Base-by-base conservation (phyloP, 2,113 vertebrate species). In the Tonatia bakeri region DNA sequence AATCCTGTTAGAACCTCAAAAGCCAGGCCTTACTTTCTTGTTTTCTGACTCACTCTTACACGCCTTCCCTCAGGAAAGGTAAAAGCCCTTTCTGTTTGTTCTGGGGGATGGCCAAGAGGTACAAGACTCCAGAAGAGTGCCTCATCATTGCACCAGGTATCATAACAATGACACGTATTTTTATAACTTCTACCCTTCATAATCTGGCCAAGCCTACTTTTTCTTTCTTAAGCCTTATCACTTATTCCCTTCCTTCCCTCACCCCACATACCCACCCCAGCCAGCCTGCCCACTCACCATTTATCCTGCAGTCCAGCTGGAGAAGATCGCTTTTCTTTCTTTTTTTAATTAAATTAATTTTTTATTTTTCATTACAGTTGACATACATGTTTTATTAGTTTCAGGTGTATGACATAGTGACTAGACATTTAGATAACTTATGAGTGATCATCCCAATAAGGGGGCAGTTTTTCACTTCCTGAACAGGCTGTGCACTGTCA, bases 381-480 rank as follows among this genome's bases (percentile, higher is more conserved):
- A 75, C 43, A 19, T 75, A 24, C 38, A 72, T 15, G 43, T 75
- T 75, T 19, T 75, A 10, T 47, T 75, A 31, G 43, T 47, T 31
- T 75, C 73, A 75, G 73, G 15, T 75, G 43, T 16, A 47, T 4
- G 31, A 47, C 73, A 47, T 14, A 31, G 28, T 75, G 73, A 33
- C 11, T 47, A 73, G 38, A 73, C 70, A 43, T 16, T 43, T 43
- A 75, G 17, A 45, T 75, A 75, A 31, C 73, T 47, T 31, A 47
- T 4, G 43, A 17, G 43, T 75, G 73, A 75, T 33, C 73, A 16
- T 15, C n/a, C 40, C 7, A 26, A 16, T 75, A 45, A 75, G 5
- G 72, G 40, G 24, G 28, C 43, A 33, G 73, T 24, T 92, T 94
- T 86, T 92, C 61, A 69, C 43, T 80, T 92, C 31, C 69, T 87